Evolutionary conservation across 2,888 invertebrate species (phyloP).

Genomic region (Synanthedon myopaeformis): DNA sequence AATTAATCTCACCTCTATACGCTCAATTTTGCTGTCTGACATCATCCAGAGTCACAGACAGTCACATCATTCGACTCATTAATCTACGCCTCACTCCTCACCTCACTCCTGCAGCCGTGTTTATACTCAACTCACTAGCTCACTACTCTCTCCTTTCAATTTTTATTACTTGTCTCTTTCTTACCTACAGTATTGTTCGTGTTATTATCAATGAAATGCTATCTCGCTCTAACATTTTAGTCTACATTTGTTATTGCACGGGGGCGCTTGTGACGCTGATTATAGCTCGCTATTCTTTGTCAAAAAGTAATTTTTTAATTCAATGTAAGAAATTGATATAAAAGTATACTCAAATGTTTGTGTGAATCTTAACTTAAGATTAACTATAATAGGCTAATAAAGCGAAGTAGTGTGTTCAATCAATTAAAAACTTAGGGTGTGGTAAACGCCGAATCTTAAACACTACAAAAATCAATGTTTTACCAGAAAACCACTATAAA

Average conservation of each 20-base stretch:
- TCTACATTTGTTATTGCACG: constrained; percentile 44
- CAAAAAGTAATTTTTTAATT: neutral
- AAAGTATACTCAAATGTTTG: too few relatives aligned
- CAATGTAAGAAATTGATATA: constrained; percentile 22
- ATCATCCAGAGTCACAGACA: too few relatives aligned
- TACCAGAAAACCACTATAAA: constrained; percentile 7
- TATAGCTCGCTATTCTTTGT: constrained; percentile 10
- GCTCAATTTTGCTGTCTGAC: too few relatives aligned
- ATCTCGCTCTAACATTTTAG: constrained; percentile 28
- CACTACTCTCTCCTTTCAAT: too few relatives aligned
- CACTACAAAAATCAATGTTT: constrained; percentile 26
- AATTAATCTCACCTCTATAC: too few relatives aligned
- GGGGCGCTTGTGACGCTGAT: constrained; percentile 29
- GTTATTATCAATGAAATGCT: constrained; percentile 4
- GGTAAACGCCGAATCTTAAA: constrained; percentile 31
- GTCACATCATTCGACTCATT: too few relatives aligned
- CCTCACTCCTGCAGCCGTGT: too few relatives aligned
- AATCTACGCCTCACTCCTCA: too few relatives aligned
- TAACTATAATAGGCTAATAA: neutral
- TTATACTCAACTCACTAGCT: too few relatives aligned
- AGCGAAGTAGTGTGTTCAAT: neutral
- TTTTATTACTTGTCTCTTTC: neutral
- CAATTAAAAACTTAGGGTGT: constrained; percentile 37
- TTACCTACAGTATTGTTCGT: neutral
- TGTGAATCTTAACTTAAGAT: too few relatives aligned